phyloP scores from a whole-genome alignment of 2,797 vertebrate genomes.

The Percopsis omiscomaycus region DNA sequence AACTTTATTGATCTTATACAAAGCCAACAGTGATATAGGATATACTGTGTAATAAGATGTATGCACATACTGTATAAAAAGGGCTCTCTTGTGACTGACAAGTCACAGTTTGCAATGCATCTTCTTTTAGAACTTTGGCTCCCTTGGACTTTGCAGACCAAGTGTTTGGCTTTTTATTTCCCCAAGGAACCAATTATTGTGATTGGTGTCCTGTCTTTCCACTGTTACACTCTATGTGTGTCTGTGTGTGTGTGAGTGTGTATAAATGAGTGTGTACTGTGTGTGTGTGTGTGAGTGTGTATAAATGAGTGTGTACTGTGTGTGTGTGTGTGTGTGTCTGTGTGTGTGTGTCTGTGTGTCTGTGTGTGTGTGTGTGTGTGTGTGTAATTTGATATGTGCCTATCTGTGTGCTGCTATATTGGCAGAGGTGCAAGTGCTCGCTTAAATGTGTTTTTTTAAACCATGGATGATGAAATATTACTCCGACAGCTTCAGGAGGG shows the following conservation, averaged over 20 bases:
- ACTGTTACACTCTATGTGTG: conserved; percentile 17
- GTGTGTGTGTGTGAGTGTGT: conserved; percentile 2
- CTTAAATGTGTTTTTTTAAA: conserved; percentile 21
- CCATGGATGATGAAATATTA: conserved; percentile 5
- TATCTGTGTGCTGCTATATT: conserved; percentile 18
- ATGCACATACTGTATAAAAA: conserved; percentile 16
- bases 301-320: conserved; percentile 4
- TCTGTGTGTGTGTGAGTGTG: conserved; percentile 11
- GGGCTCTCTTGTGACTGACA: conserved; percentile 30
- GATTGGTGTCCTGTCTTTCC: conserved; percentile 59
- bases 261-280: conserved; percentile 7
- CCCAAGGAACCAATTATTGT: conserved; percentile 67
- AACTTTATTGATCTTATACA: conserved; percentile 28
- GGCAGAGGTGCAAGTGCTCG: conserved; percentile 5
- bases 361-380: not conserved
- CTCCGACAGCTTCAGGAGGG: not conserved
- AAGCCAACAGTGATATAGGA: conserved; percentile 1
- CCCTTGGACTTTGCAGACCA: conserved; percentile 40
- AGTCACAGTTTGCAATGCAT: conserved; percentile 30
- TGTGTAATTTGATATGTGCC: not conserved
- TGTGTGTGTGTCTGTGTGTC: not conserved
- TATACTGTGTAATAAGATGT: not conserved
- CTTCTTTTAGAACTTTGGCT: conserved; percentile 39
- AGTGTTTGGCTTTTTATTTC: conserved; percentile 49
- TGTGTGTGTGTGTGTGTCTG: not conserved